Evolutionary conservation across 1,140 invertebrate genomes (phyloP).

Genomic region (Bombus ignitus): DNA sequence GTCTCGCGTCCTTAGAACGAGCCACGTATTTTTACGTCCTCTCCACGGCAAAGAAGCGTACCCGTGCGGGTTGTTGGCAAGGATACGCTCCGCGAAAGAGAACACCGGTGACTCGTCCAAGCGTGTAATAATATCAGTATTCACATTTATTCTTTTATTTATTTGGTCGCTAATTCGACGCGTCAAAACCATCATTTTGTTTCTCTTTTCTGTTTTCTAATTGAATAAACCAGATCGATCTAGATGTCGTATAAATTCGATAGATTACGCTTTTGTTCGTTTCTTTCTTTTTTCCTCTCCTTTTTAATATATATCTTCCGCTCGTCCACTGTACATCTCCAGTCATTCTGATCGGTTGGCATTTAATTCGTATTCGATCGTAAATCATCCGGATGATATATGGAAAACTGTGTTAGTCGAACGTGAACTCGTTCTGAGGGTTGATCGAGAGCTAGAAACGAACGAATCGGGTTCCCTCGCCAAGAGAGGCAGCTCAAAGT

Average conservation of each 20-base stretch:
- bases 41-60: slow-evolving; percentile 15
- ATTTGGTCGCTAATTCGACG: slow-evolving; percentile 20
- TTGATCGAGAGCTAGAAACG: background rate
- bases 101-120: slow-evolving; percentile 42
- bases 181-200: background rate
- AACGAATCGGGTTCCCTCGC: slow-evolving; percentile 23
- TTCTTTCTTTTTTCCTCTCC: background rate
- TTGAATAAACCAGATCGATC: slow-evolving; percentile 18
- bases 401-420: background rate
- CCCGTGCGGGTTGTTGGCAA: slow-evolving; percentile 16
- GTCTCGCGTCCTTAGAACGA: slow-evolving; percentile 50
- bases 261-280: background rate
- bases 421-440: slow-evolving; percentile 12
- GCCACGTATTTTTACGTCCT: slow-evolving; percentile 13
- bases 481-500: slow-evolving; percentile 31
- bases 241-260: background rate
- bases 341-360: background rate
- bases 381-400: background rate
- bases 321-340: background rate
- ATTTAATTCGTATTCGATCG: background rate
- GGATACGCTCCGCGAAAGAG: background rate
- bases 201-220: background rate
- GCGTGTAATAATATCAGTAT: slow-evolving; percentile 57
- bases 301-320: background rate
- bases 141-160: slow-evolving; percentile 60